Evolutionary conservation across 2,888 invertebrate genomes (phyloP), one percentile per base, ranked within the genome.

Genomic region (Leucania comma): DNA sequence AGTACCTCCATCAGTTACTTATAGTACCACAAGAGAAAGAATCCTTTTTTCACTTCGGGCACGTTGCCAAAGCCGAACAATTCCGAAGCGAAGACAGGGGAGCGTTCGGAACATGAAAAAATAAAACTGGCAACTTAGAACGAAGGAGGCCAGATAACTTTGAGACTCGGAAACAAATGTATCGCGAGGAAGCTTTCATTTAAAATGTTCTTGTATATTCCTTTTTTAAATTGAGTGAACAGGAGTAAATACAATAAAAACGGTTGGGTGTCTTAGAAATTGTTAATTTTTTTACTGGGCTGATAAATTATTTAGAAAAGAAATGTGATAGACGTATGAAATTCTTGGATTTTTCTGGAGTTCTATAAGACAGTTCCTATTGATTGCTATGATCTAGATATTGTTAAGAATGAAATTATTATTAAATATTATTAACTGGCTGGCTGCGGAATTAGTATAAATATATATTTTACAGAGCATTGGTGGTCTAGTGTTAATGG

Each of bases 111-210:
- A 64, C 58, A 68, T 75, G 72, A 85, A 85, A 83, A 85, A 83
- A 83, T 83, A 74, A 73, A 76, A 67, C 69, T 57, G 50, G 65
- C 74, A 73, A 75, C 65, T 76, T 69, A 80, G 58, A 50, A 58
- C 61, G 54, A 35, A 70, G 63, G 57, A 76, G 53, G 64, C 51
- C 61, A 81, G 74, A 78, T 76, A 76, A 56, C 73, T 78, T 46
- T 35, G 53, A 48, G 65, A 66, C 62, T 54, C 9, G 20, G 73
- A 67, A 83, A 81, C 72, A 79, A 83, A 79, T 80, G 84, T 83
- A 80, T 78, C 58, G 72, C 67, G 62, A 72, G 53, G 68, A 38
- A 68, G 66, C 67, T 81, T 85, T 83, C 69, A 84, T 85, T 85
- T 75, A 79, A 70, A 85, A 85, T 72, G 75, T 78, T 62, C 62